A percentile compares a stretch with the other conserved stretches of the same genome.
phyloP scores from a whole-genome alignment of 2,797 vertebrate species.

The Myotis findleyi region DNA sequence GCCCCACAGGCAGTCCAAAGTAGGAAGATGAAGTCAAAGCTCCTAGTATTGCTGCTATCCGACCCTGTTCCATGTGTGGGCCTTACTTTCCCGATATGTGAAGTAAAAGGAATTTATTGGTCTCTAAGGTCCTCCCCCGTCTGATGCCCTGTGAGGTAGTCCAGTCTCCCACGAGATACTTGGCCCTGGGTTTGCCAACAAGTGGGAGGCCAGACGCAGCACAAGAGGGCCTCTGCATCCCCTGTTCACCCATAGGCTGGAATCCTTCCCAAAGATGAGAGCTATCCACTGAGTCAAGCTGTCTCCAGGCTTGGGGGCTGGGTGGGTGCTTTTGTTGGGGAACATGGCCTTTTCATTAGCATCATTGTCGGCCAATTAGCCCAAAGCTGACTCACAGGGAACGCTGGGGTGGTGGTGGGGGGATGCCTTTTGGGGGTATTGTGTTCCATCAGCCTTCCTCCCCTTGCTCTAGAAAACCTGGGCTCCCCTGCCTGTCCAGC shows the following conservation, averaged over 20 bases:
- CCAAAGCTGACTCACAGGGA: slow-evolving; percentile 49
- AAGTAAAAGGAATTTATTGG: background rate
- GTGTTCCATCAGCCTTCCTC: background rate
- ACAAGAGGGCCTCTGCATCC: slow-evolving; percentile 76
- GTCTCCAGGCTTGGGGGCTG: slow-evolving; percentile 44
- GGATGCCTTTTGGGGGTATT: background rate
- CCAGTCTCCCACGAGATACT: background rate
- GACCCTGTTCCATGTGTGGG: background rate
- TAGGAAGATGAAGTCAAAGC: background rate
- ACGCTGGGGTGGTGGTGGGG: background rate
- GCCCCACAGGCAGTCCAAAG: background rate
- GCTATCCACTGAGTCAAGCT: slow-evolving; percentile 38
- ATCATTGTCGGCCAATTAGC: slow-evolving; percentile 53
- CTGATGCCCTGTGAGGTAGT: background rate
- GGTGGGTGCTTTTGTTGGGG: slow-evolving; percentile 67
- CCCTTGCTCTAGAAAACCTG: background rate
- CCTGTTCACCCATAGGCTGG: background rate
- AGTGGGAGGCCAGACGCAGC: background rate
- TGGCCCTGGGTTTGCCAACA: background rate
- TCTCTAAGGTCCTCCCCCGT: background rate
- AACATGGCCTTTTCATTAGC: slow-evolving; percentile 74
- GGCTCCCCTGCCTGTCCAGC: background rate
- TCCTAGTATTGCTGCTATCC: background rate
- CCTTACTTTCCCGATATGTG: background rate
- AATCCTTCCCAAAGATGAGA: background rate